These are phyloP conservation scores for Sebastes minor DNA, from an alignment of 2,797 vertebrate genomes.

Conservation along the genomic window DNA sequence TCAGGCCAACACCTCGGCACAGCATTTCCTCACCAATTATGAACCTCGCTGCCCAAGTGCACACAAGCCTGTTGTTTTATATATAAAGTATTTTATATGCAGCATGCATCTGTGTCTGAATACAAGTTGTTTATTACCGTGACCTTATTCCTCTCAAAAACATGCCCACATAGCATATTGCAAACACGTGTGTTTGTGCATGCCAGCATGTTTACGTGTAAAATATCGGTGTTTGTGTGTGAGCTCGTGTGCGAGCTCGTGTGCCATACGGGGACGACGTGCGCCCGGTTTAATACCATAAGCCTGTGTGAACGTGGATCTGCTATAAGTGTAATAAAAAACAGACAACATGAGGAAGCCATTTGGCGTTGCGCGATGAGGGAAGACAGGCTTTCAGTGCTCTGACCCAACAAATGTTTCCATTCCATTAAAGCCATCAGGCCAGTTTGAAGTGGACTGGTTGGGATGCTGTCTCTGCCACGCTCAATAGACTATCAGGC, in stretches of 20 bases:
- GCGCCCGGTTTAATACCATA: slow-evolving; percentile 38
- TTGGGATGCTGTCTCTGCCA: slow-evolving; percentile 58
- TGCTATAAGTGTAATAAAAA: slow-evolving; percentile 60
- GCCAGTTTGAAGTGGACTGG: slow-evolving; percentile 62
- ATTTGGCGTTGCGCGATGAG: slow-evolving; percentile 59
- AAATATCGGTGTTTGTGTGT: not conserved
- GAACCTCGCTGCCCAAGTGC: not conserved
- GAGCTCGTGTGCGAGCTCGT: not conserved
- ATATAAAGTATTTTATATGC: not conserved
- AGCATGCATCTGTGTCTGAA: not conserved
- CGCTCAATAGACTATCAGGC: slow-evolving; percentile 59
- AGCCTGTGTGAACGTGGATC: slow-evolving; percentile 41
- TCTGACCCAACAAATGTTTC: slow-evolving; percentile 74
- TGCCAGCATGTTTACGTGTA: not conserved
- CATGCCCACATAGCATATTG: not conserved
- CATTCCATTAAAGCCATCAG: slow-evolving; percentile 67
- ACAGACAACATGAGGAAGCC: slow-evolving; percentile 71
- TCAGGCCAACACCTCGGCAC: slow-evolving; percentile 59
- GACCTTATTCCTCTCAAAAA: slow-evolving; percentile 1
- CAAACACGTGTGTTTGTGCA: slow-evolving; percentile 10
- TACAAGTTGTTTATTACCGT: not conserved
- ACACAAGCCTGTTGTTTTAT: not conserved
- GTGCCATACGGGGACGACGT: not conserved
- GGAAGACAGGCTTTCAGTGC: slow-evolving; percentile 65
- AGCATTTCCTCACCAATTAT: slow-evolving; percentile 72